Evolutionary conservation across 2,113 vertebrate species (phyloP), one percentile per base, ranked within the genome.

Genomic region (Mellivora capensis): DNA sequence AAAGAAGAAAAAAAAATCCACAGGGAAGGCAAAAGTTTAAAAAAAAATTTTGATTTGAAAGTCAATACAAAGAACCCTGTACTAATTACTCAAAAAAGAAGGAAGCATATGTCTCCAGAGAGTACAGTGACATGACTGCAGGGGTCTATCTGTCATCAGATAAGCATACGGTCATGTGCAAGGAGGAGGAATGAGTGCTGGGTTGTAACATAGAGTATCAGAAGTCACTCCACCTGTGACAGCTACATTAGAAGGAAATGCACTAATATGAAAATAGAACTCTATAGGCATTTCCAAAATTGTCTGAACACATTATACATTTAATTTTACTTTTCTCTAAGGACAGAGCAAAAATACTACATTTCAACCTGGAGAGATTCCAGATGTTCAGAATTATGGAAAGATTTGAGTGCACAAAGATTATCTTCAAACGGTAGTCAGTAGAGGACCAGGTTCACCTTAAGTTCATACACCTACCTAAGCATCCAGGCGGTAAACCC

Each of bases 121-220:
- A 8, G 0, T 17, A 7, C 1, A 31, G 8, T 1, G 8, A 31
- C 18, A 37, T 0, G n/a, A 4, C 5, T 79, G 3, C 20, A 29
- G 0, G 34, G 62, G 10, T 47, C 42, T 29, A 14, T 27, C 4
- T 5, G 6, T 93, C 76, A 64, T 59, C 4, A 34, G 39, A 44
- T 42, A 57, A 52, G 54, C 57, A 67, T 25, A 0, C 34, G 10
- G 79, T 8, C 23, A 2, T 2, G 2, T 31, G n/a, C 80, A 85
- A 57, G 6, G 34, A 52, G 76, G 34, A 4, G 44, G 10, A 42
- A 21, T 42, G 8, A 39, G 4, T 14, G 15, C 15, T 37, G 7
- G 4, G 27, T n/a, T 91, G 15, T 72, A 74, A 77, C 11, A 4
- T n/a, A 10, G 71, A 37, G 12, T 42, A n/a, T 79, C 69, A 89